Base-by-base conservation (phyloP, 2,797 vertebrate genomes). In the Lutjanus campechanus region DNA sequence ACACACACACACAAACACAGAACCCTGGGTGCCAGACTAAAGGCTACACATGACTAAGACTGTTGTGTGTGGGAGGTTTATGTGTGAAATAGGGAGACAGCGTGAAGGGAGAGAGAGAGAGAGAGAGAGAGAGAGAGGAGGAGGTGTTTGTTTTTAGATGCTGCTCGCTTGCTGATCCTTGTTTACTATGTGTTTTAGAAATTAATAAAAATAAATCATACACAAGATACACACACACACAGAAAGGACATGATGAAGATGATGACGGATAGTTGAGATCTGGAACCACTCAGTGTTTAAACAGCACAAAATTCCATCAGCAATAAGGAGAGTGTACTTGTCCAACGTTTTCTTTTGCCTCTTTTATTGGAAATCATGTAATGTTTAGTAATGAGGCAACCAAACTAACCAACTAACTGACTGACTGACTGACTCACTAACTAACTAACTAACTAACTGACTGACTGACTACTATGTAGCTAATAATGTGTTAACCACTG, bases 81-180 rank as follows among this genome's bases (percentile, higher is more conserved):
- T 85, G 80, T 88, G 87, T 88, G 84, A 91, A 88, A 89, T 36
- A 77, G 75, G 68, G 78, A 89, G 77, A 79, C 73, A 50, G 85
- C 5, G 36, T 56, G 77, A 74, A 85, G 72, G 51, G 68, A 76
- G 67, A 73, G 60, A 76, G 49, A 47, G 63, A 36, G 71, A 73
- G 59, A 75, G 59, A 85, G 72, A 49, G 68, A 76, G 67, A 73
- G 60, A 76, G 49, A 47, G 63, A 36, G 71, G 41, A 43, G 68
- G 58, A 56, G 72, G 54, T 55, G 61, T 83, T 82, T 86, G 73
- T 84, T 82, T 92, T 83, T 76, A 80, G 80, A 82, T 43, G 49
- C 75, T 69, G 73, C 59, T 73, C 79, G 58, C 66, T 79, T n/a
- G 25, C 82, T 69, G 76, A 79, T 84, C 12, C 19, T 79, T 91